Percentiles rank a stretch among this genome's conserved stretches.
Conservation (phyloP, 2,113 vertebrate species). For the Panurus biarmicus region DNA sequence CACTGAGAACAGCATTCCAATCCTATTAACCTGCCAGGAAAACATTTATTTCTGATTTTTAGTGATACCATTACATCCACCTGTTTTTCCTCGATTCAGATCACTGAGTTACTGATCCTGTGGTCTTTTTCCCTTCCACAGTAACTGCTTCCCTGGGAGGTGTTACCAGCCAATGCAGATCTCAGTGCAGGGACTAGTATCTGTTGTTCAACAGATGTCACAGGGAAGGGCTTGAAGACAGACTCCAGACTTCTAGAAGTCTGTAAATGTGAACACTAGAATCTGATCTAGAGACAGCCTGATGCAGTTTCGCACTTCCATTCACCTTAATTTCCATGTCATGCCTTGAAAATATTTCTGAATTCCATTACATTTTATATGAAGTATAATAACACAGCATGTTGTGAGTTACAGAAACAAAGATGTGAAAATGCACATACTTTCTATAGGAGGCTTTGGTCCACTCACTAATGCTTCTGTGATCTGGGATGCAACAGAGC, state of each 20-base stretch:
- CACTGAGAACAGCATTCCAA: not conserved
- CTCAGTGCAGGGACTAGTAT: not conserved
- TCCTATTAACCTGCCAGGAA: not conserved
- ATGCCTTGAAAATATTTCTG: not conserved
- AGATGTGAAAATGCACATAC: slow-evolving; percentile 69
- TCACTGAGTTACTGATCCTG: not conserved
- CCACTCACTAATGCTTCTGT: slow-evolving; percentile 95
- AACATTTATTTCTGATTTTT: not conserved
- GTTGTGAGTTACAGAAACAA: not conserved
- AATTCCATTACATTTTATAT: not conserved
- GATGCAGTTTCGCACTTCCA: not conserved
- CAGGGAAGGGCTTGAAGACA: not conserved
- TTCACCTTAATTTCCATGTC: not conserved
- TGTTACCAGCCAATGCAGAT: not conserved
- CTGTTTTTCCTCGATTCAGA: not conserved
- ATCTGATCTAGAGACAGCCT: not conserved
- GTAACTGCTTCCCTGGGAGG: not conserved
- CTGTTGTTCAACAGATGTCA: not conserved
- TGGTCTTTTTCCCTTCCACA: not conserved
- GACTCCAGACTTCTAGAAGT: not conserved
- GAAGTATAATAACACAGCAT: not conserved
- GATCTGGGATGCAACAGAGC: slow-evolving; percentile 95
- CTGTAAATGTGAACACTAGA: not conserved
- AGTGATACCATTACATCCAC: not conserved
- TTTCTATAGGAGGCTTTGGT: slow-evolving; percentile 93